Percentiles rank a stretch among this genome's conserved stretches.
phyloP scores from a whole-genome alignment of 1,140 invertebrate genomes.

The Eulimnadia texana region DNA sequence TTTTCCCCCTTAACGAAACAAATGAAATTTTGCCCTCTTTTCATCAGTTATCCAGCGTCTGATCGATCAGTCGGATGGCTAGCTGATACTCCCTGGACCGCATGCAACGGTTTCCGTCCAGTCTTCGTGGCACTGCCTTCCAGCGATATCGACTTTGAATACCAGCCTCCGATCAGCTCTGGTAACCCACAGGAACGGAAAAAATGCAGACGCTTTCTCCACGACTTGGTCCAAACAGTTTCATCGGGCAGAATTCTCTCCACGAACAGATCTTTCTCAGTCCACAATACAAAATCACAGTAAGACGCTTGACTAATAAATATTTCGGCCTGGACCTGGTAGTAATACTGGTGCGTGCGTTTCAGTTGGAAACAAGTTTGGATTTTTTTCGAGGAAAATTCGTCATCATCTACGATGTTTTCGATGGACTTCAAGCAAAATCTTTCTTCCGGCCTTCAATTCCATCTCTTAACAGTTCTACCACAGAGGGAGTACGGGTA shows the following conservation, averaged over 20 bases:
- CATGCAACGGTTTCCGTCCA: too few species aligned
- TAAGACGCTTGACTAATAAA: not conserved
- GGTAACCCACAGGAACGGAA: not conserved
- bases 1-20: too few species aligned
- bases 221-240: not conserved
- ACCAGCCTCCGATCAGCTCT: not conserved
- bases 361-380: not conserved
- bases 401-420: too few species aligned
- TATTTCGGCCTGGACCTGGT: not conserved
- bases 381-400: not conserved
- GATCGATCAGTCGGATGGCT: too few species aligned
- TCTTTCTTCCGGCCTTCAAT: not conserved
- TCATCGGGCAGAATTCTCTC: not conserved
- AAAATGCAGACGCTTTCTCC: not conserved
- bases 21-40: too few species aligned
- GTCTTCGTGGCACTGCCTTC: too few species aligned
- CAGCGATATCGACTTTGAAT: too few species aligned
- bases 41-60: too few species aligned
- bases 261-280: not conserved
- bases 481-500: not conserved
- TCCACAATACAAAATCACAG: not conserved
- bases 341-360: not conserved
- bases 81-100: too few species aligned
- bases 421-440: not conserved
- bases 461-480: not conserved